Evolutionary conservation across 2,113 vertebrate genomes (phyloP), one percentile per base, ranked within the genome.

Genomic region (Motacilla alba): DNA sequence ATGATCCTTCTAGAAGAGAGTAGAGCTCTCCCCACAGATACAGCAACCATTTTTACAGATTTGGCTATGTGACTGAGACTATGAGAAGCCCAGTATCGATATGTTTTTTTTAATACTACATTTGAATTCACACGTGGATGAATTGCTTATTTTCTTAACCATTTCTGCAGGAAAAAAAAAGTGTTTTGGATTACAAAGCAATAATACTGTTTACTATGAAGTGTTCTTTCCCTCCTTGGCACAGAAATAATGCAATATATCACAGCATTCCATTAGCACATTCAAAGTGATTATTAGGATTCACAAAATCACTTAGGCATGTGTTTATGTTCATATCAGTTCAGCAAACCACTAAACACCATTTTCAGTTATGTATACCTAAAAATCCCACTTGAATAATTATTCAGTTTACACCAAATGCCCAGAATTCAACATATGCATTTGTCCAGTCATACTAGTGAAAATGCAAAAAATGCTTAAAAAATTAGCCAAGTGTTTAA

Each of bases 291-390:
- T 74, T 28, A 83, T 60, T 62, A 80, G 49, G 33, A 95, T 77
- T 95, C 75, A 88, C 26, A 82, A 86, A 91, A 92, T 66, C 64
- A 93, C 59, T 79, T 88, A 90, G 81, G 83, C 59, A 83, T 62
- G 64, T 89, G 47, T 47, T 96, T 94, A 75, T 60, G 41, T 75
- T 87, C 86, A 23, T 60, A 88, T 55, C 63, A 95, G 64, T 64
- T 79, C 52, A 87, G 56, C 17, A 94, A 87, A 89, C 44, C 24
- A 83, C 62, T 79, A 91, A 78, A 72, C 16, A n/a, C 26, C 7
- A 19, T 52, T 89, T 94, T 94, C 64, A 78, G 62, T 49, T 84
- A 82, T 27, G 52, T 19, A 72, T 64, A 87, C 7, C 39, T 44
- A 84, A 60, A 93, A 84, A 78, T 78, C 22, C 23, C 19, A 72